Percentiles rank a stretch among this genome's conserved stretches.
These are phyloP conservation scores for Takifugu rubripes DNA, from an alignment of 2,797 vertebrate genomes.

Conservation along the genomic window DNA sequence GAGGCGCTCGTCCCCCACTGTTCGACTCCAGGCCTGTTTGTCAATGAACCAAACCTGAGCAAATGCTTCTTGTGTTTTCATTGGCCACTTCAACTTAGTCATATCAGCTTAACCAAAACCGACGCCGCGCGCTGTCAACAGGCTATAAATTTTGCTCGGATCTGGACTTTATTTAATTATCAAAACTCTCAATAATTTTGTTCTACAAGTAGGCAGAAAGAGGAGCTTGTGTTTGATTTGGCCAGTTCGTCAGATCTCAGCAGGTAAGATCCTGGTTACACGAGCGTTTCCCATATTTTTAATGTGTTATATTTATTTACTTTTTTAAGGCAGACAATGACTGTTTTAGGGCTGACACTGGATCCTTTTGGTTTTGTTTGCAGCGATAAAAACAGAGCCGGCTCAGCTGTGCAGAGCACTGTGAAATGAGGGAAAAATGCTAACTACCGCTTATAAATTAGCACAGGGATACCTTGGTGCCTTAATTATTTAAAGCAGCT, in stretches of 20 bases:
- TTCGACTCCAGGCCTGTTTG: constrained; percentile 53
- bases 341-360: no score
- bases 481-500: neutral
- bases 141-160: constrained; percentile 40
- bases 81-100: constrained; percentile 47
- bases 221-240: constrained; percentile 22
- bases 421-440: no score
- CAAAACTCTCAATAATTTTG: constrained; percentile 18
- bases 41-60: constrained; percentile 56
- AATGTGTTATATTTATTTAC: neutral
- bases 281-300: no score
- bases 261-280: no score
- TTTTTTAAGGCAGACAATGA: neutral
- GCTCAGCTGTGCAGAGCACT: no score
- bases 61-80: constrained; percentile 55
- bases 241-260: neutral
- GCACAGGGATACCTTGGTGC: no score
- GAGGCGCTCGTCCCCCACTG: constrained; percentile 27
- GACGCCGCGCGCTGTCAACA: constrained; percentile 49
- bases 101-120: constrained; percentile 40
- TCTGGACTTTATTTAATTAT: constrained; percentile 49
- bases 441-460: no score
- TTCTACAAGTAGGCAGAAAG: constrained; percentile 21
- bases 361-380: no score
- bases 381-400: no score